Base-by-base conservation (phyloP, 1,140 invertebrate species). In the Eubasilissa regina region DNA sequence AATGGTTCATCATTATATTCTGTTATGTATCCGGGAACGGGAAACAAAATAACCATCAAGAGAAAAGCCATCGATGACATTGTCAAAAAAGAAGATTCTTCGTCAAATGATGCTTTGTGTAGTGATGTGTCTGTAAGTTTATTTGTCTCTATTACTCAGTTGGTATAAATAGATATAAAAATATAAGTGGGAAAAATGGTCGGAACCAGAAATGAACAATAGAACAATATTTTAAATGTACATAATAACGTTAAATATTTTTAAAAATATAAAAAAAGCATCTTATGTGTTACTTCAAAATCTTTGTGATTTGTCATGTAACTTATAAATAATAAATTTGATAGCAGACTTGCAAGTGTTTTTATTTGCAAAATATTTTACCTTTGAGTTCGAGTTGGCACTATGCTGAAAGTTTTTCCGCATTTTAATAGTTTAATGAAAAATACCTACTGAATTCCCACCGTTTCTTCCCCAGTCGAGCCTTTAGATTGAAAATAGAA, bases 11-110 rank as follows among this genome's bases (percentile, higher is more conserved):
- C 93, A 51, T 90, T 94, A 83, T 95, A 95, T 87, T 95, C 94
- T 82, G 94, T 95, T 56, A 92, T 94, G 90, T 94, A 94, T 87
- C 92, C 93, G 79, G 94, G 93, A 17, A 92, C 92, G 81, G 94
- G 94, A 78, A 95, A 94, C 85, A 95, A 95, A 90, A 94, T 95
- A 84, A 95, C 94, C 44, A 94, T 95, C 81, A 95, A 95, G 87
- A 89, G 94, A 81, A 95, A 94, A 90, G 91, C 92, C 60, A 89
- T 92, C 70, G 91, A 92, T 80, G 89, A 90, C 11, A 72, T 66
- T 9, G 48, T 19, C 11, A 55, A 64, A 17, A 79, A 81, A 55
- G 80, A 80, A 74, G 78, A 66, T 60, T 15, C 66, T n/a, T 25
- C 58, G 0, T 64, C 75, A n/a, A 77, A 66, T 77, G 75, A 77